phyloP scores from a whole-genome alignment of 2,797 vertebrate genomes.

The Rhinichthys osculus region DNA sequence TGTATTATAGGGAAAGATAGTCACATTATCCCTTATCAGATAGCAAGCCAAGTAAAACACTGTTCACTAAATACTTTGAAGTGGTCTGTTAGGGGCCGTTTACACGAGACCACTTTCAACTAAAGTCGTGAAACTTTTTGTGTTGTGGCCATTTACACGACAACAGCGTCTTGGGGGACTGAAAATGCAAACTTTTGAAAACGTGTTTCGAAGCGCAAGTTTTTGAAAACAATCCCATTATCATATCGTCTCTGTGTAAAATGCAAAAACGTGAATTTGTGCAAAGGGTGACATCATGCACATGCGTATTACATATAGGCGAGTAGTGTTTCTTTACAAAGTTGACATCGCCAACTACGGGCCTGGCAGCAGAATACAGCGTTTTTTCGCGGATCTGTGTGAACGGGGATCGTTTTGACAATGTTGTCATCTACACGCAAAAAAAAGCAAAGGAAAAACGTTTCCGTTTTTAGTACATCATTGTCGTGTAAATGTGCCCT shows the following conservation, averaged over 20 bases:
- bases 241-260: background rate
- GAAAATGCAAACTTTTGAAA: background rate
- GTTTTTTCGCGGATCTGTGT: background rate
- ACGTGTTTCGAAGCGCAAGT: background rate
- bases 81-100: background rate
- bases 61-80: background rate
- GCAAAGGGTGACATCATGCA: background rate
- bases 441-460: background rate
- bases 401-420: background rate
- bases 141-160: background rate
- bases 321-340: background rate
- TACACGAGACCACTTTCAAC: background rate
- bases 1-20: background rate
- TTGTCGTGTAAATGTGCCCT: background rate
- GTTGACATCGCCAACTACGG: background rate
- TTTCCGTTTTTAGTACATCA: too few relatives aligned
- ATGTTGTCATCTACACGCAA: background rate
- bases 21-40: conserved; percentile 1
- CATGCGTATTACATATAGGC: background rate
- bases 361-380: background rate
- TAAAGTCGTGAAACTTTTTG: background rate
- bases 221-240: background rate
- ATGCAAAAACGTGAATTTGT: background rate
- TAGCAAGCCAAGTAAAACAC: background rate
- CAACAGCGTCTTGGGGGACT: background rate